Percentiles rank a stretch among this genome's conserved stretches.
Conservation (phyloP, 2,797 vertebrate genomes). For the Ataeniobius toweri region DNA sequence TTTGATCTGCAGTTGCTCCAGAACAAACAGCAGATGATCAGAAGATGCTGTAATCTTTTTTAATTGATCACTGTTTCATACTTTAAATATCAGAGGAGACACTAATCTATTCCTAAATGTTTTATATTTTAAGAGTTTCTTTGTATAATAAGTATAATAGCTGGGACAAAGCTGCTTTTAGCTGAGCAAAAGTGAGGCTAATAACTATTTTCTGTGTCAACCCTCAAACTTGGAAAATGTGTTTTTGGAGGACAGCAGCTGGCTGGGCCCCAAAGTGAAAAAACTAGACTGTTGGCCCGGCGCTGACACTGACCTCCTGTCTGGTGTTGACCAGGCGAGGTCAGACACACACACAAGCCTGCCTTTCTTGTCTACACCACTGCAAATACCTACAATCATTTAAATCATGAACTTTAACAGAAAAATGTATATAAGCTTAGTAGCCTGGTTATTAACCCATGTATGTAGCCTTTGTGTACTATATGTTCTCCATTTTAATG, state of each 20-base stretch:
- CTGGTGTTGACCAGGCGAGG: slow-evolving; percentile 61
- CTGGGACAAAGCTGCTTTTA: neutral
- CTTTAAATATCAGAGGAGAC: neutral
- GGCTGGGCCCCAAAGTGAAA: slow-evolving; percentile 60
- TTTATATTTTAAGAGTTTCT: neutral
- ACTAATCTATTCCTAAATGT: neutral
- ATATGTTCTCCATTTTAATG: neutral
- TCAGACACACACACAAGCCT: slow-evolving; percentile 63
- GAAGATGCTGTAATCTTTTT: slow-evolving; percentile 35
- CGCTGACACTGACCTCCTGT: slow-evolving; percentile 72
- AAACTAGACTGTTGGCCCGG: slow-evolving; percentile 67
- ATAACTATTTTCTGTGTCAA: neutral
- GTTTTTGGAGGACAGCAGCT: slow-evolving; percentile 68
- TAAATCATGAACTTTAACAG: neutral
- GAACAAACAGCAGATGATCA: slow-evolving; percentile 49
- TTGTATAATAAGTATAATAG: neutral
- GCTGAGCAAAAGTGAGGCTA: neutral
- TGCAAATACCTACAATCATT: neutral
- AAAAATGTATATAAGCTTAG: neutral
- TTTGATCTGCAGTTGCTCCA: slow-evolving; percentile 40
- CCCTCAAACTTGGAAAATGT: slow-evolving; percentile 25
- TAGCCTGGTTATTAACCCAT: neutral
- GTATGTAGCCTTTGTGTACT: neutral
- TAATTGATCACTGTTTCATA: neutral
- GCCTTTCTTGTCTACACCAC: slow-evolving; percentile 45